These are phyloP conservation scores for Laothoe populi DNA, from an alignment of 2,888 invertebrate genomes.

Conservation along the genomic window DNA sequence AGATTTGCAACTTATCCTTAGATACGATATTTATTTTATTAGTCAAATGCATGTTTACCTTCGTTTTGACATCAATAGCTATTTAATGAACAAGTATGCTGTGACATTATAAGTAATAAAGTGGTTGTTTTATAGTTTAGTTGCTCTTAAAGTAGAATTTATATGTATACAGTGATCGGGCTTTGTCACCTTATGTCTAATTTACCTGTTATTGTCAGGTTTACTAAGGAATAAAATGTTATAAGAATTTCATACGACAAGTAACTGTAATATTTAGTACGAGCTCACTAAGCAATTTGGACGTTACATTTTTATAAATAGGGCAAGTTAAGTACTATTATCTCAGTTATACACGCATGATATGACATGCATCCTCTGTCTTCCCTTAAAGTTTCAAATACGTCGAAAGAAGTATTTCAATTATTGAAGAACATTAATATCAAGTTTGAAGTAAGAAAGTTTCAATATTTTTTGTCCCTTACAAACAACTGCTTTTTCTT, in stretches of 20 bases:
- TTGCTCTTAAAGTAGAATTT: constrained; percentile 5
- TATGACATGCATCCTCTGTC: too few relatives aligned
- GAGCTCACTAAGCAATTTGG: not conserved
- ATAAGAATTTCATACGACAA: not conserved
- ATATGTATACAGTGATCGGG: constrained; percentile 1
- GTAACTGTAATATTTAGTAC: not conserved
- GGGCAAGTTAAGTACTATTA: not conserved
- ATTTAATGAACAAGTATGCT: constrained; percentile 15
- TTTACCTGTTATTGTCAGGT: not conserved
- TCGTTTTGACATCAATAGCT: constrained; percentile 16
- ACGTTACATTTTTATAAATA: not conserved
- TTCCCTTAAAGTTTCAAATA: too few relatives aligned
- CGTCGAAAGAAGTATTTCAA: too few relatives aligned
- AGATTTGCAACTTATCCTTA: not conserved
- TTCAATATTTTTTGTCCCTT: too few relatives aligned
- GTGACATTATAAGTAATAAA: constrained; percentile 20
- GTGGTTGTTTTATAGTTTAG: constrained; percentile 5
- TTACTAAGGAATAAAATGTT: not conserved
- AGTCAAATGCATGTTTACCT: not conserved
- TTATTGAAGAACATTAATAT: too few relatives aligned
- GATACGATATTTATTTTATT: constrained; percentile 6
- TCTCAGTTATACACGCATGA: not conserved
- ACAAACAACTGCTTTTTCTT: too few relatives aligned
- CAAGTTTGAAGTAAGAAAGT: too few relatives aligned
- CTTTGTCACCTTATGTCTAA: constrained; percentile 8